Percentiles rank a stretch among this genome's conserved stretches.
These are phyloP conservation scores for Platorchestia sp. DNA, from an alignment of 1,140 invertebrate species.

Conservation along the genomic window DNA sequence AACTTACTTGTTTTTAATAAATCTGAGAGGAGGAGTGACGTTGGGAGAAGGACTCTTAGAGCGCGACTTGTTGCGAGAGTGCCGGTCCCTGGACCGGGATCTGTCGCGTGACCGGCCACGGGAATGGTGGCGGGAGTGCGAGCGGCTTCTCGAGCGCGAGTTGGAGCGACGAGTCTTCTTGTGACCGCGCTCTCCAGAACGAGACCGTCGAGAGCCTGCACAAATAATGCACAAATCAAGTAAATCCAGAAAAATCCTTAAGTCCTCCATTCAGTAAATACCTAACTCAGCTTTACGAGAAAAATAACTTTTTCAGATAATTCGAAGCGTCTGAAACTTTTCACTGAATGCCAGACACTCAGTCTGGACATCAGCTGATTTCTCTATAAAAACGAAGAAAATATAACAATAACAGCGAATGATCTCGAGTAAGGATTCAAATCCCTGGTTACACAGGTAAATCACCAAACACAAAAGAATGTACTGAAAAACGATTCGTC, in stretches of 20 bases:
- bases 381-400: background rate
- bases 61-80: constrained; percentile 37
- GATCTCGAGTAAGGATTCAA: background rate
- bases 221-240: background rate
- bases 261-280: no score
- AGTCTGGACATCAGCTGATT: no score
- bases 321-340: background rate
- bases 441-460: background rate
- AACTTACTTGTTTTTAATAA: constrained; percentile 60
- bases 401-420: background rate
- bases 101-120: constrained; percentile 43
- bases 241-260: no score
- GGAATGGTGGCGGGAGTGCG: background rate
- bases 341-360: no score
- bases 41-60: constrained; percentile 47
- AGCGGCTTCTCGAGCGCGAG: constrained; percentile 27
- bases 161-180: constrained; percentile 48
- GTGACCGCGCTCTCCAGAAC: background rate
- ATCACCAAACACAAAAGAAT: no score
- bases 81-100: constrained; percentile 44
- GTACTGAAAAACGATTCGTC: no score
- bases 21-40: constrained; percentile 53
- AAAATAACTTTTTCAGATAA: background rate
- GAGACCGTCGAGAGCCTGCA: constrained; percentile 45
- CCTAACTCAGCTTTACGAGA: background rate